Evolutionary conservation across 1,140 invertebrate genomes (phyloP).

Genomic region (Drosophila seguyi): DNA sequence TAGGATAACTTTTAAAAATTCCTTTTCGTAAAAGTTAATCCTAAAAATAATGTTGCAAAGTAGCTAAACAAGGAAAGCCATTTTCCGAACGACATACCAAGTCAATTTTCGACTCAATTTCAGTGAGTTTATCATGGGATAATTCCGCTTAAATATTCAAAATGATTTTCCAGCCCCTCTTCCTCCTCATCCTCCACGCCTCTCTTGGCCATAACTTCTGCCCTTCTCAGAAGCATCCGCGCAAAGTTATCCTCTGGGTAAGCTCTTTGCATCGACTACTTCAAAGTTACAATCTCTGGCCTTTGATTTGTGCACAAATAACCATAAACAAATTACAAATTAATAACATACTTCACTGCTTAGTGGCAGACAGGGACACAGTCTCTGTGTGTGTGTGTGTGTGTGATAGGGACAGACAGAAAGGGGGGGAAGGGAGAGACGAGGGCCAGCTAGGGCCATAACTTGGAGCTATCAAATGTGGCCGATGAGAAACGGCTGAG

Average conservation of each 20-base stretch:
- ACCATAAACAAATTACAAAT: conserved; percentile 82
- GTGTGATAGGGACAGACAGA: neutral
- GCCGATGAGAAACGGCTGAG: conserved; percentile 58
- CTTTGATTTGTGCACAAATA: conserved; percentile 83
- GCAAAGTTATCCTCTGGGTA: conserved; percentile 45
- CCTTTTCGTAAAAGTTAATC: conserved; percentile 10
- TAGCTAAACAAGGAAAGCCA: conserved; percentile 8
- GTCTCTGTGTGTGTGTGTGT: neutral
- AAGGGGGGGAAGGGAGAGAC: neutral
- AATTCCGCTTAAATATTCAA: conserved; percentile 47
- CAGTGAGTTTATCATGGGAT: conserved; percentile 44
- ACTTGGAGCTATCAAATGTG: conserved; percentile 80
- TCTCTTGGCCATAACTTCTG: neutral
- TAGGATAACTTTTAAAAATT: neutral
- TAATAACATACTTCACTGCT: conserved; percentile 81
- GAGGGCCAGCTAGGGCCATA: conserved; percentile 44
- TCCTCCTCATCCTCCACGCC: neutral
- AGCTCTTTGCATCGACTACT: conserved; percentile 49
- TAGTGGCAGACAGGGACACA: conserved; percentile 43
- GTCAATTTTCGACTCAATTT: conserved; percentile 46
- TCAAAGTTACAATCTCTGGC: conserved; percentile 78
- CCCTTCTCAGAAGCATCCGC: conserved; percentile 9
- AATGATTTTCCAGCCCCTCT: conserved; percentile 18
- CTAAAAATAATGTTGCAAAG: conserved; percentile 1
- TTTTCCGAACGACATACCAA: conserved; percentile 26